phyloP scores from a whole-genome alignment of 2,113 vertebrate genomes.

The Brachypteracias leptosomus region DNA sequence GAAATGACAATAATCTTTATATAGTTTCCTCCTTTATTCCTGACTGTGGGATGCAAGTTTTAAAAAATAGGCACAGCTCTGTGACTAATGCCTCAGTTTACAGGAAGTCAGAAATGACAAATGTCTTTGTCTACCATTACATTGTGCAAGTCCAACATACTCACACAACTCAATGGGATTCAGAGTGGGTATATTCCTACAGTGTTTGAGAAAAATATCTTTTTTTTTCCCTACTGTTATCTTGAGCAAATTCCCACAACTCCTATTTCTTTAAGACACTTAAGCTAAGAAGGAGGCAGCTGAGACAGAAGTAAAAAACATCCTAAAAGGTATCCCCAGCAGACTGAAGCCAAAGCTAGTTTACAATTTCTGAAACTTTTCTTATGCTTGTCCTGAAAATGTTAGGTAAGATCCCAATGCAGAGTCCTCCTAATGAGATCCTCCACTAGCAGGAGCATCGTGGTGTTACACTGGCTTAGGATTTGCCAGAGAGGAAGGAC shows the following conservation, averaged over 20 bases:
- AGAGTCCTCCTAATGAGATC: background rate
- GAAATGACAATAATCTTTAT: background rate
- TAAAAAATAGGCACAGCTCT: background rate
- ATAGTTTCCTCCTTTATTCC: background rate
- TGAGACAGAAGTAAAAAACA: background rate
- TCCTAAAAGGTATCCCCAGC: background rate
- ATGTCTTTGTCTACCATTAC: background rate
- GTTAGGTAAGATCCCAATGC: background rate
- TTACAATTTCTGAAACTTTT: background rate
- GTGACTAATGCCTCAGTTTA: background rate
- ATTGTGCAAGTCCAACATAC: background rate
- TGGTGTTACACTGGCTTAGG: background rate
- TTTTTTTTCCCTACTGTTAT: background rate
- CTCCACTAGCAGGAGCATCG: background rate
- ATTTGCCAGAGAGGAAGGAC: background rate
- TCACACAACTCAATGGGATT: background rate
- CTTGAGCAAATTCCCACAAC: background rate
- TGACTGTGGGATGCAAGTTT: background rate
- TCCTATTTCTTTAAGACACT: background rate
- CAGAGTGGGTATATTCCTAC: accelerated
- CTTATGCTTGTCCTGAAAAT: background rate
- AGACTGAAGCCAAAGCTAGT: background rate
- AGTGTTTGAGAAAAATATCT: background rate
- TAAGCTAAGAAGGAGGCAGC: background rate
- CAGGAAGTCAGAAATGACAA: background rate